phyloP scores from a whole-genome alignment of 2,888 invertebrate genomes.

The Steinernema carpocapsae region DNA sequence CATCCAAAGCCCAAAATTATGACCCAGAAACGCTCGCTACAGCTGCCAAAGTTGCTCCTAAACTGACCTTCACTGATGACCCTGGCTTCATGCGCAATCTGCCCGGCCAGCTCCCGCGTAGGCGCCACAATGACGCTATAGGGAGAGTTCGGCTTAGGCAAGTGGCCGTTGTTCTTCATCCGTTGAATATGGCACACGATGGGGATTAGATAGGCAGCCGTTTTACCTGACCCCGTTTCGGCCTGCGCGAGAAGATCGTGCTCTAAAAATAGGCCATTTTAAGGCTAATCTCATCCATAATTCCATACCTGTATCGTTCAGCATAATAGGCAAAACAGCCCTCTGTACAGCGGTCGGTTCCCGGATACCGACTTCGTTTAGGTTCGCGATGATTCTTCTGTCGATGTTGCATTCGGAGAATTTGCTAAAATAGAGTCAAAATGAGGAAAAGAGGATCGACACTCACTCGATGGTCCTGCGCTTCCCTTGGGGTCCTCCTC shows the following conservation, averaged over 20 bases:
- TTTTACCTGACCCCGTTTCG: constrained; percentile 8
- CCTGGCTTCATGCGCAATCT: constrained; percentile 4
- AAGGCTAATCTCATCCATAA: neutral
- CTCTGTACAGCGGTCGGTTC: constrained; percentile 12
- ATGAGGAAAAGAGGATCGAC: neutral
- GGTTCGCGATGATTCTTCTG: neutral
- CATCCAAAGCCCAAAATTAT: no score
- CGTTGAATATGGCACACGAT: neutral
- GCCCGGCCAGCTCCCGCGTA: neutral
- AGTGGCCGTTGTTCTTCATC: neutral
- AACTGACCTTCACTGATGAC: neutral
- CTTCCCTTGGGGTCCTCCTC: no score
- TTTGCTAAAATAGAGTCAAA: neutral
- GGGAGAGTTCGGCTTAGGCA: neutral
- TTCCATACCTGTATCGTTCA: neutral
- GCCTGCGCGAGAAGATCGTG: neutral
- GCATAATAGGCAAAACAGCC: neutral
- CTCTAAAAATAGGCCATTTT: neutral
- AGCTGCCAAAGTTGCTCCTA: no score
- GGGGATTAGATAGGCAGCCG: constrained; percentile 2
- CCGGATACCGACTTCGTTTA: neutral
- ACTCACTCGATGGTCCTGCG: constrained; percentile 12
- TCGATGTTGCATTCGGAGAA: neutral
- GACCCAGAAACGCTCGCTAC: no score
- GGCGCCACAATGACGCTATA: neutral